phyloP scores from a whole-genome alignment of 2,113 vertebrate species.

The Tachysurus vachellii region DNA sequence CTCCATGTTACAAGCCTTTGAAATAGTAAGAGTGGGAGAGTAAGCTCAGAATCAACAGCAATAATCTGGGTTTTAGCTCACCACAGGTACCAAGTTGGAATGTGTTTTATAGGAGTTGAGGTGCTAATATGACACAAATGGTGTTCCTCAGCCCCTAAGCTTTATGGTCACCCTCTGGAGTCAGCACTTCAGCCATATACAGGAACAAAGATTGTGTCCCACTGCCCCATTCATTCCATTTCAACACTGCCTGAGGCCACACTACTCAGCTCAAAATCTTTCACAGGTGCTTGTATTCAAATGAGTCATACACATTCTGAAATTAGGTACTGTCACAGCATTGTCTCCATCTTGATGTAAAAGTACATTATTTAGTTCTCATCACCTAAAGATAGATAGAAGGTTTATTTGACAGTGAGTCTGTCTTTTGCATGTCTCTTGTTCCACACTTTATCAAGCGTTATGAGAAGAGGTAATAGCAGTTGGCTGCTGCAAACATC shows the following conservation, averaged over 20 bases:
- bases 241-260: slow-evolving; percentile 32
- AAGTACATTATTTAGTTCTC: neutral
- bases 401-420: neutral
- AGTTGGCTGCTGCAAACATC: slow-evolving; percentile 99
- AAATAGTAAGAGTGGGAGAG: slow-evolving; percentile 43
- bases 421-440: neutral
- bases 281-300: neutral
- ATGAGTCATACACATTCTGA: neutral
- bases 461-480: slow-evolving; percentile 77
- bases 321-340: neutral
- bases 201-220: neutral
- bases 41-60: slow-evolving; percentile 16
- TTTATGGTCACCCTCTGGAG: slow-evolving; percentile 44
- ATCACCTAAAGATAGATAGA: neutral
- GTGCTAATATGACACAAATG: slow-evolving; percentile 55
- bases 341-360: neutral
- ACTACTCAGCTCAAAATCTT: neutral
- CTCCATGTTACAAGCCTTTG: slow-evolving; percentile 38
- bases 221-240: slow-evolving; percentile 20
- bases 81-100: slow-evolving; percentile 51
- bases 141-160: slow-evolving; percentile 26
- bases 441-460: neutral
- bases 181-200: neutral
- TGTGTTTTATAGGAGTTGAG: slow-evolving; percentile 49
- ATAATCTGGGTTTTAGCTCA: slow-evolving; percentile 52